phyloP scores from a whole-genome alignment of 2,888 invertebrate genomes.

The Stictocephala bisonia region DNA sequence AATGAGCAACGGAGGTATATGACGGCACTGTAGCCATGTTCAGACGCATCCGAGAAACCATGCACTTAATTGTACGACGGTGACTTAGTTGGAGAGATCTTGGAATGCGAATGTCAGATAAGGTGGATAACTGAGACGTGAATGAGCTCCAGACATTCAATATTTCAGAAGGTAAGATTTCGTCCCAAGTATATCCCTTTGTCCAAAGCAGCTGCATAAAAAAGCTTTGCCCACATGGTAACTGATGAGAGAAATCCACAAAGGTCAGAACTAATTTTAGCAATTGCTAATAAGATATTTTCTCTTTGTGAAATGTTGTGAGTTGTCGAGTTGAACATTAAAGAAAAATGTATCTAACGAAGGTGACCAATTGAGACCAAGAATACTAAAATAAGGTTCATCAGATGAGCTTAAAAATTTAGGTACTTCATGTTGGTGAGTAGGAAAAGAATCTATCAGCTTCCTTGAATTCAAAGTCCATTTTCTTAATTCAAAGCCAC shows the following conservation, averaged over 20 bases:
- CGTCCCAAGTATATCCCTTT: background rate
- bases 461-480: background rate
- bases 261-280: background rate
- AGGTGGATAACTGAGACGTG: too few relatives aligned
- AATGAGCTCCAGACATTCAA: background rate
- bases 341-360: background rate
- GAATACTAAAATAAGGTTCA: background rate
- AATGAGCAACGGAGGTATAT: background rate
- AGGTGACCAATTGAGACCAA: background rate
- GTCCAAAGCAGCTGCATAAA: constrained; percentile 3
- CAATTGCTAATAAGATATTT: background rate
- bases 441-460: background rate
- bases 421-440: background rate
- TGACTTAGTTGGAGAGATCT: too few relatives aligned
- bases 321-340: too few relatives aligned
- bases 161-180: background rate
- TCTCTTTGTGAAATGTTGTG: background rate
- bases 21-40: background rate
- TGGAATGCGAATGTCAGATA: too few relatives aligned
- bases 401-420: background rate
- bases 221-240: background rate
- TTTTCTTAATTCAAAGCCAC: background rate
- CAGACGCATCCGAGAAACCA: constrained; percentile 17
- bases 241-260: background rate
- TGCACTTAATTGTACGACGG: background rate